Evolutionary conservation across 2,113 vertebrate species (phyloP).

Genomic region (Semnornis frantzii): DNA sequence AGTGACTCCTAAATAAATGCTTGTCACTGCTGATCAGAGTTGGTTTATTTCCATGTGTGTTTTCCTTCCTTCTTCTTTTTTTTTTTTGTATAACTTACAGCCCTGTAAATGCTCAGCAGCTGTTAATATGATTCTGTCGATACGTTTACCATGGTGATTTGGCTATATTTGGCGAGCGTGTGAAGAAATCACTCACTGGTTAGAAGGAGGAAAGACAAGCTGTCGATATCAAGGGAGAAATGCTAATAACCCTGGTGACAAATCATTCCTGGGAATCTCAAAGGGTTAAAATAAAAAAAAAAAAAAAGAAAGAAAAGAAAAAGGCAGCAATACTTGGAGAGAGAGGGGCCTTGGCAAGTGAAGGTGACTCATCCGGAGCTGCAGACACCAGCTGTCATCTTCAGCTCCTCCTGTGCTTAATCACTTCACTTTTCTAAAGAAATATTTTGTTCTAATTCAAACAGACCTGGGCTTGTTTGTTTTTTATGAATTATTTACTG

Average conservation of each 20-base stretch:
- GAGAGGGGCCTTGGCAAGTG: slow-evolving; percentile 65
- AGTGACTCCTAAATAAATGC: slow-evolving; percentile 80
- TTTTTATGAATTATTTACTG: slow-evolving; percentile 74
- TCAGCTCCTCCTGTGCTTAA: slow-evolving; percentile 62
- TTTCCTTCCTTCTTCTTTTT: slow-evolving; percentile 65
- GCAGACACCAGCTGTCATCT: slow-evolving; percentile 71
- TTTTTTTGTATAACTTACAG: slow-evolving; percentile 76
- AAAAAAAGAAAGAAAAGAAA: slow-evolving; percentile 29
- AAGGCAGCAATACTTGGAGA: slow-evolving; percentile 64
- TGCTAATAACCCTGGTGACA: slow-evolving; percentile 91
- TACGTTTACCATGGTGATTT: slow-evolving; percentile 88
- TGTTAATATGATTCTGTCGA: slow-evolving; percentile 91
- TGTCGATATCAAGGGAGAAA: slow-evolving; percentile 90
- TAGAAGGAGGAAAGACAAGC: slow-evolving; percentile 81
- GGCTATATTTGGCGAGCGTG: slow-evolving; percentile 82
- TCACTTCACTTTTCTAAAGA: slow-evolving; percentile 67
- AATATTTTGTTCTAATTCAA: slow-evolving; percentile 69
- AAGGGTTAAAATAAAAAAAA: slow-evolving; percentile 81
- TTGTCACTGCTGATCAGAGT: slow-evolving; percentile 76
- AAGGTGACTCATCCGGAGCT: slow-evolving; percentile 72
- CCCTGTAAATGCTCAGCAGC: slow-evolving; percentile 78
- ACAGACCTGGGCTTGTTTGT: slow-evolving; percentile 49
- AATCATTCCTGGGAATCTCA: slow-evolving; percentile 81
- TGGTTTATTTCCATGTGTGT: slow-evolving; percentile 79
- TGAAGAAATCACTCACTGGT: slow-evolving; percentile 87